phyloP scores from a whole-genome alignment of 1,140 invertebrate genomes.

The Drosophila repleta region DNA sequence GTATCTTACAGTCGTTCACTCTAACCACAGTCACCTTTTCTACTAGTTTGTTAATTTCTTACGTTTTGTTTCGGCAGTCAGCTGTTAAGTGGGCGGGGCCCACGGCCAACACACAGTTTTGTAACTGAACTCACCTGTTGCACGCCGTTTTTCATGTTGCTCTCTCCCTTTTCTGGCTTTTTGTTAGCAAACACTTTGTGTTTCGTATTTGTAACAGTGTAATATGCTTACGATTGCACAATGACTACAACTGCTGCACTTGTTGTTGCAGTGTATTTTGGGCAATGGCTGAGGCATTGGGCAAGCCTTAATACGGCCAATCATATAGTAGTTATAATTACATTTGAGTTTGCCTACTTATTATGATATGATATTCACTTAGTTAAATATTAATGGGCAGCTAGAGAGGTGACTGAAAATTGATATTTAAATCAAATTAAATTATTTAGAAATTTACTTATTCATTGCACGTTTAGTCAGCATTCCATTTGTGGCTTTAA shows the following conservation, averaged over 20 bases:
- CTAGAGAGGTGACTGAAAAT: too few species aligned
- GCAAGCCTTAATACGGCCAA: constrained; percentile 6
- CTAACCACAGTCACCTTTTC: not conserved
- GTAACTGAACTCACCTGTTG: constrained; percentile 44
- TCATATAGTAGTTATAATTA: constrained; percentile 3
- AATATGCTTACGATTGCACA: constrained; percentile 14
- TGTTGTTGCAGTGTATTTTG: constrained; percentile 7
- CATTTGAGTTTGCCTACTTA: not conserved
- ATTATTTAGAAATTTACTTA: too few species aligned
- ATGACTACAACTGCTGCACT: constrained; percentile 4
- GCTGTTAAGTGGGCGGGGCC: constrained; percentile 26
- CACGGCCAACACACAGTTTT: constrained; percentile 12
- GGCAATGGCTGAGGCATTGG: not conserved
- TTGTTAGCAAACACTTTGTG: constrained; percentile 31
- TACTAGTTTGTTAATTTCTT: constrained; percentile 14
- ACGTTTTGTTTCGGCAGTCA: constrained; percentile 26
- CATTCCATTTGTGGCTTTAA: too few species aligned
- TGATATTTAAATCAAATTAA: too few species aligned
- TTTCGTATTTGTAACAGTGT: constrained; percentile 28
- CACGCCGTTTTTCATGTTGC: constrained; percentile 14
- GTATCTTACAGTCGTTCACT: not conserved
- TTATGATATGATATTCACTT: not conserved
- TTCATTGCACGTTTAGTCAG: too few species aligned
- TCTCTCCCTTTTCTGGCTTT: not conserved
- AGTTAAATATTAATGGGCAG: not conserved